A percentile compares a stretch with the other conserved stretches of the same genome.
These are phyloP conservation scores for Cheilosia soror DNA, from an alignment of 2,888 invertebrate genomes.

Conservation along the genomic window DNA sequence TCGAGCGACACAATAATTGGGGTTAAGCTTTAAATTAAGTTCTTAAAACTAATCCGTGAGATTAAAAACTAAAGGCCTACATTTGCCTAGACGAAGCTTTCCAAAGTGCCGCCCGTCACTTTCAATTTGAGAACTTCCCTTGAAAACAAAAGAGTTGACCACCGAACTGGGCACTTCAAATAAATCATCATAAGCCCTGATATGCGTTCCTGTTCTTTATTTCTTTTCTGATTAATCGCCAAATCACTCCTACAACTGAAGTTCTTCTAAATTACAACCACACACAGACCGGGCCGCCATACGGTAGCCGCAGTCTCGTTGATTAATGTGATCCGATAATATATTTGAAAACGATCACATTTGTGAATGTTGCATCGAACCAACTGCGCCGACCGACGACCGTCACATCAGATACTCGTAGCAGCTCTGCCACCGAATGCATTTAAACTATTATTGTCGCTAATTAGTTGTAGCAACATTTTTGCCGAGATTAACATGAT, in stretches of 20 bases:
- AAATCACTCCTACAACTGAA: conserved; percentile 49
- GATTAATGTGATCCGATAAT: conserved; percentile 73
- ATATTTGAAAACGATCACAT: conserved; percentile 69
- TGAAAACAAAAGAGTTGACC: conserved; percentile 53
- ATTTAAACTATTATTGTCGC: conserved; percentile 66
- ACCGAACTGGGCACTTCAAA: conserved; percentile 29
- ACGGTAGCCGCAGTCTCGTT: conserved; percentile 55
- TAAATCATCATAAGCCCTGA: conserved; percentile 51
- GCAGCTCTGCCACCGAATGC: conserved; percentile 16
- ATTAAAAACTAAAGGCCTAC: too few species aligned
- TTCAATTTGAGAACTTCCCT: conserved; percentile 6
- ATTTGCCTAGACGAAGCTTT: neutral
- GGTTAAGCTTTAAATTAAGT: too few species aligned
- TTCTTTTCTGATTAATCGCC: conserved; percentile 43
- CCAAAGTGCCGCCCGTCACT: neutral
- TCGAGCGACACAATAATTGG: too few species aligned
- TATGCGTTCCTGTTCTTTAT: neutral
- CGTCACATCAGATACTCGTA: neutral
- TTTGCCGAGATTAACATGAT: conserved; percentile 72
- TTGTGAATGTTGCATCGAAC: conserved; percentile 47
- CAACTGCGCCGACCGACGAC: conserved; percentile 1
- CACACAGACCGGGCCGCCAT: conserved; percentile 29
- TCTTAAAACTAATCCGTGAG: too few species aligned
- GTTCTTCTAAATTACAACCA: conserved; percentile 26
- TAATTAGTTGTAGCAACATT: conserved; percentile 72